A percentile compares a stretch with the other conserved stretches of the same genome.
Conservation (phyloP, 2,888 invertebrate genomes). For the Calameuta filiformis region DNA sequence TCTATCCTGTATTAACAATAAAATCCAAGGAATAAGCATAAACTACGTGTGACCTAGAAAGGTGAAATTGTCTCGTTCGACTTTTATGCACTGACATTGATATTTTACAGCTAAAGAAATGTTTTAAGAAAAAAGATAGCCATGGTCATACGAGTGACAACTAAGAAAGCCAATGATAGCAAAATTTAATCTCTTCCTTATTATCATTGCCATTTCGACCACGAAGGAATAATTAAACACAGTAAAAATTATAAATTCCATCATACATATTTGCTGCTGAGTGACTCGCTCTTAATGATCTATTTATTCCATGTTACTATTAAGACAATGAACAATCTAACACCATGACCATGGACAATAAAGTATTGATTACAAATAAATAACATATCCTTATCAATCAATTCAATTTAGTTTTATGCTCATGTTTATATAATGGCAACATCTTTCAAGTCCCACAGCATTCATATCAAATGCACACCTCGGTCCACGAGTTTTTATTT, state of each 20-base stretch:
- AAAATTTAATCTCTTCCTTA: not conserved
- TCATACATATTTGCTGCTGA: not conserved
- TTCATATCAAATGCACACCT: no score
- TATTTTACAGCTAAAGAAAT: not conserved
- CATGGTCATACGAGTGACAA: not conserved
- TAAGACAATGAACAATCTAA: no score
- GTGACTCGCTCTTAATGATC: not conserved
- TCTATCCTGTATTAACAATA: not conserved
- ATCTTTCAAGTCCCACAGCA: no score
- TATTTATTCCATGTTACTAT: no score
- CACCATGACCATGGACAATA: no score
- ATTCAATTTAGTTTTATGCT: no score
- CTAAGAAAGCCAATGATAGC: not conserved
- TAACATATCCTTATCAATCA: no score
- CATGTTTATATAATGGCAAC: no score
- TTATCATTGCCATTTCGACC: not conserved
- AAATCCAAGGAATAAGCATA: not conserved
- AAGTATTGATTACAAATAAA: no score
- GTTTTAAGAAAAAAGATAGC: not conserved
- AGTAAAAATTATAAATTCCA: not conserved
- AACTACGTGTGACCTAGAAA: conserved; percentile 5
- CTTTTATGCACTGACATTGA: not conserved
- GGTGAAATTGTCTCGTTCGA: conserved; percentile 4
- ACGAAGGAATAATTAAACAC: not conserved
- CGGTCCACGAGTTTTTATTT: no score